Base-by-base conservation (phyloP, 2,888 invertebrate species). In the Drosophila seclusa region DNA sequence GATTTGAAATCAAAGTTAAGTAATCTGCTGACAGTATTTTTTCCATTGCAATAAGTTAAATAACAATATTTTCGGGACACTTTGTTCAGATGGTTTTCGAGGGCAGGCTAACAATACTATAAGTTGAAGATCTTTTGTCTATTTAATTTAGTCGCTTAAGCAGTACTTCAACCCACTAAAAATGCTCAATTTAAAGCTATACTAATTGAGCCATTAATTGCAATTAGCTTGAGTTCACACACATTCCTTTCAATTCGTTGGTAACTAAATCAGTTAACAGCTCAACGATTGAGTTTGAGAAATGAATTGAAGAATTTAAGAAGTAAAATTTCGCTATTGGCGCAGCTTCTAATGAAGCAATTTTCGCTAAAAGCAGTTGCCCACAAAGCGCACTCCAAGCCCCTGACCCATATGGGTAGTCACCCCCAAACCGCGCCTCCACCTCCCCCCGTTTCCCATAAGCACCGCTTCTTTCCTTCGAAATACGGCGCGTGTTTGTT, bases 281-380 rank as follows among this genome's bases (percentile, higher is more conserved):
- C 36, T 27, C 24, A 53, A 21, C 32, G 32, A 21, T 21, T 11
- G 59, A 13, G 52, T 45, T 24, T 61, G 61, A 45, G 64, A 27
- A 76, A 57, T 48, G 61, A 66, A 62, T 61, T 58, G 42, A 36
- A 24, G 72, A 50, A 59, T 67, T 42, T 24, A 38, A 38, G 42
- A 70, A 65, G 34, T 65, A 57, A 73, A 78, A 79, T 50, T 78
- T 68, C 53, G 65, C 73, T 61, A 42, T 70, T 58, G 66, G 67
- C 76, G 69, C 78, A 58, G 55, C 58, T 58, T 89, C 89, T 90
- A 87, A 87, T 87, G 89, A 87, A 87, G 90, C 80, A 87, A 87
- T 87, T 87, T 87, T 78, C 82, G 73, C 68, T 88, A 85, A 89
- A 83, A 87, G 84, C 85, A 78, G 86, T 89, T 80, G 73, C 89